These are phyloP conservation scores for Macroramphosus scolopax DNA, from an alignment of 2,797 vertebrate species.

Conservation along the genomic window DNA sequence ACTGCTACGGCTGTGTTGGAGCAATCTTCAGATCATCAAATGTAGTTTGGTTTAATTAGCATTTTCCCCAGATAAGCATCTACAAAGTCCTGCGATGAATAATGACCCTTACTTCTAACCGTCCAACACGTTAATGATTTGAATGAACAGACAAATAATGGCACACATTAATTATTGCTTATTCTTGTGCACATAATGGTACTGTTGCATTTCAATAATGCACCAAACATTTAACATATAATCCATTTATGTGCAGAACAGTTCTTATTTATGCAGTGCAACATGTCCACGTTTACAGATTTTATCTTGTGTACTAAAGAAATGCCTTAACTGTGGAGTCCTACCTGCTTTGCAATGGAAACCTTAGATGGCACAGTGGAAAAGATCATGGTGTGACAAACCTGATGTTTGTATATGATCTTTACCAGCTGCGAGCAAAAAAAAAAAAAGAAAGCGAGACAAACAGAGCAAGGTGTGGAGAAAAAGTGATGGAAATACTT, in stretches of 20 bases:
- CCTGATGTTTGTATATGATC: slow-evolving; percentile 8
- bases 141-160: no score
- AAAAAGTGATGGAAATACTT: slow-evolving; percentile 30
- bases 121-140: no score
- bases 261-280: not conserved
- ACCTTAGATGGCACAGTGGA: slow-evolving; percentile 56
- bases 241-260: not conserved
- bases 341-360: slow-evolving; percentile 66
- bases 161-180: no score
- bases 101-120: no score
- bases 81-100: not conserved
- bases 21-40: no score
- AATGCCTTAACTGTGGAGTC: slow-evolving; percentile 17
- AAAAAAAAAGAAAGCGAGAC: not conserved
- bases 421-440: slow-evolving; percentile 14
- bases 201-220: not conserved
- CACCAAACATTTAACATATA: slow-evolving; percentile 1
- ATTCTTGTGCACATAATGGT: not conserved
- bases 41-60: no score
- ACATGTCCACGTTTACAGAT: not conserved
- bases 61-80: no score
- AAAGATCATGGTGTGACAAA: slow-evolving; percentile 57
- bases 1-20: slow-evolving; percentile 1
- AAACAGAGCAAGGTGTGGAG: slow-evolving; percentile 14
- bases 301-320: not conserved